Evolutionary conservation across 2,888 invertebrate genomes (phyloP).

Genomic region (Oxycera nigricornis): DNA sequence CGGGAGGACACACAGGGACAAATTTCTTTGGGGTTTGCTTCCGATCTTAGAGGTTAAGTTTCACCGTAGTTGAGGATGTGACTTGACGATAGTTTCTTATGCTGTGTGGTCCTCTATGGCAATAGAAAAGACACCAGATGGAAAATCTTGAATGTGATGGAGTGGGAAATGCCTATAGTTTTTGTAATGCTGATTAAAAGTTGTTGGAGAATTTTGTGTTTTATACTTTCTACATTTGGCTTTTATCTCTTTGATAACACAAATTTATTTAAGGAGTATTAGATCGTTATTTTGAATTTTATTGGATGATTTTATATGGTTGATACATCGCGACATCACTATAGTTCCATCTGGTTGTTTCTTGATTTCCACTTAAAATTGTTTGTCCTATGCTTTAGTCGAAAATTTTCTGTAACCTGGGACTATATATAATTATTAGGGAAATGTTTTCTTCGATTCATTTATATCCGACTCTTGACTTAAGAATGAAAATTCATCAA

Average conservation of each 20-base stretch:
- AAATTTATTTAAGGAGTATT: no score
- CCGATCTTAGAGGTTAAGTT: background rate
- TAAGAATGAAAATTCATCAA: conserved; percentile 10
- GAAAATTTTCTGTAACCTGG: conserved; percentile 38
- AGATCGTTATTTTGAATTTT: no score
- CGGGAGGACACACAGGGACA: conserved; percentile 29
- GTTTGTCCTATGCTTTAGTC: conserved; percentile 26
- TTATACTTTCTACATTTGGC: no score
- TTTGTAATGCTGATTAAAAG: background rate
- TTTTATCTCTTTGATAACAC: no score
- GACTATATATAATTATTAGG: conserved; percentile 46
- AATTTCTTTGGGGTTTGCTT: conserved; percentile 18
- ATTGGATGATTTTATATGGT: background rate
- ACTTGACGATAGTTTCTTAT: no score
- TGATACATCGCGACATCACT: background rate
- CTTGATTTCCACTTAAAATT: background rate
- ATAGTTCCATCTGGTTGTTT: background rate
- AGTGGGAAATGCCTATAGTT: background rate
- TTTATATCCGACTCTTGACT: background rate
- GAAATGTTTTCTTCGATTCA: conserved; percentile 41
- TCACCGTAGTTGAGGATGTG: background rate
- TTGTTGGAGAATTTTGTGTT: background rate
- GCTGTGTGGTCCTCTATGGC: no score
- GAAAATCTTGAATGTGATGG: background rate
- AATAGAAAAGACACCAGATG: background rate